These are phyloP conservation scores for Trichosurus vulpecula DNA, from an alignment of 2,797 vertebrate species.

Conservation along the genomic window DNA sequence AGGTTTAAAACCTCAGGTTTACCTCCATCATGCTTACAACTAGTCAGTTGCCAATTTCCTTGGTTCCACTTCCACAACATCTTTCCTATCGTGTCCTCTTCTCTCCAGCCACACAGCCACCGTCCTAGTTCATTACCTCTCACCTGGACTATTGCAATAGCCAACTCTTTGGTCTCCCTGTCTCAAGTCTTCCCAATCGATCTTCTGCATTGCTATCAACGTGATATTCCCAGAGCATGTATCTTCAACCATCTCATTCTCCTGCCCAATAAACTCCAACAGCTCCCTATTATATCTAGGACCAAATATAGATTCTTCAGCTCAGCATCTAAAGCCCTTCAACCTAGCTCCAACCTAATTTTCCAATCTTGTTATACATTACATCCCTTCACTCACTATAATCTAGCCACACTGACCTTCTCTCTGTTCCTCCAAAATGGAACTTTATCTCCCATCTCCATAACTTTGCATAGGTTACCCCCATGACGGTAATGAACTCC, in stretches of 20 bases:
- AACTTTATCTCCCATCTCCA: not conserved
- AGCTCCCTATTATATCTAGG: not conserved
- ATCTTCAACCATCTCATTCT: not conserved
- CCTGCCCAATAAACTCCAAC: not conserved
- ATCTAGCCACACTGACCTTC: not conserved
- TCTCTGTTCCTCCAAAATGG: not conserved
- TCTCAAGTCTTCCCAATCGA: not conserved
- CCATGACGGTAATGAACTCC: not conserved
- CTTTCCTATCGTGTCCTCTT: not conserved
- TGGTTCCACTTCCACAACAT: not conserved
- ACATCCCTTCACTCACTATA: not conserved
- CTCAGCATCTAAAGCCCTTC: not conserved
- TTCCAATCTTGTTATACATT: not conserved
- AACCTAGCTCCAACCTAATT: not conserved
- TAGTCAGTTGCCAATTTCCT: not conserved
- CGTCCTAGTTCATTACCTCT: not conserved
- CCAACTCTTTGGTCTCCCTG: not conserved
- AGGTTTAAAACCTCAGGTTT: not conserved
- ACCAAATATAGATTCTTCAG: not conserved
- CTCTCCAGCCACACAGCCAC: slow-evolving; percentile 8
- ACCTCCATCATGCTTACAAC: not conserved
- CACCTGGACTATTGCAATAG: not conserved
- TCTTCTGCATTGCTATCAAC: not conserved
- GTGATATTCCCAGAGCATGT: not conserved
- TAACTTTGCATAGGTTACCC: not conserved